Base-by-base conservation (phyloP, 2,797 vertebrate species). In the Miichthys miiuy region DNA sequence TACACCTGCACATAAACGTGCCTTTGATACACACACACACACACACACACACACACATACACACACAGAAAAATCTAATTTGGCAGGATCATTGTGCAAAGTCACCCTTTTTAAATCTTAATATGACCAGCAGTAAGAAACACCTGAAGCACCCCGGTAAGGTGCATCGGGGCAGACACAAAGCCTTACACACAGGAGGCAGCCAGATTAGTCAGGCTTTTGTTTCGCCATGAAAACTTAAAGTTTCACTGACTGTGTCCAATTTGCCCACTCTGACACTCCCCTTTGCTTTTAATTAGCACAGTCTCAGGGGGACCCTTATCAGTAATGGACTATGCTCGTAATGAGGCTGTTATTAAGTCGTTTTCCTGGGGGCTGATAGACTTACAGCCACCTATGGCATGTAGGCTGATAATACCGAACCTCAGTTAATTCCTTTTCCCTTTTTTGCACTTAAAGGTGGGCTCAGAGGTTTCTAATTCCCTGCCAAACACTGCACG, bases 291-390 rank as follows among this genome's bases (percentile, higher is more conserved):
- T 94, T 94, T 94, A 93, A 95, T 95, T 94, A 94, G 90, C 52
- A 27, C 8, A 34, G 20, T 93, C 93, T 88, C 90, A 56, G 61
- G 84, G 89, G 93, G 75, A 83, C 84, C 80, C 89, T 92, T 94
- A 94, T 94, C 93, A 86, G 89, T 88, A 91, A 88, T 90, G 85
- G 87, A 83, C 89, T 91, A 69, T 86, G 88, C 77, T 88, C 90
- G 88, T 94, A 94, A 95, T 92, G 87, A 95, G 93, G 79, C 86
- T 91, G 85, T 93, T 94, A 94, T 95, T 93, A 94, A 94, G 91
- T 90, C 73, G 68, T 89, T 88, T 87, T 86, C 88, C 89, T 86
- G 69, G 1, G 83, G 82, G 88, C 88, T 80, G 77, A 87, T 86
- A 86, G 90, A 87, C 88, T 85, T 20, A 34, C 64, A 74, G 82